Conservation (phyloP, 1,140 invertebrate species). For the Heterodera schachtii region DNA sequence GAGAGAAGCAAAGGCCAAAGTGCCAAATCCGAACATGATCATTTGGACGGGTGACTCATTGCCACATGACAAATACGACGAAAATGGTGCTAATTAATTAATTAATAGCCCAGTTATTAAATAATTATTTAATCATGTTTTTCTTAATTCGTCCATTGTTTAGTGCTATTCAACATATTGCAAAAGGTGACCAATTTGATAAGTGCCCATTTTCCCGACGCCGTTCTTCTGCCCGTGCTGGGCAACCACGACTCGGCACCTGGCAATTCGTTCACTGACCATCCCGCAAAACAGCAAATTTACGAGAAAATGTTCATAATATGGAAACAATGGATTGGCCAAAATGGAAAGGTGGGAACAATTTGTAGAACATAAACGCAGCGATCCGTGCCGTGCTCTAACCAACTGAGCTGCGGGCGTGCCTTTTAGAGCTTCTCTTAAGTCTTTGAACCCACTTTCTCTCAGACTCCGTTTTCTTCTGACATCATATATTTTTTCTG, state of each 20-base stretch:
- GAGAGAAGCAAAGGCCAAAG: slow-evolving; percentile 29
- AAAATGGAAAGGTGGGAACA: slow-evolving; percentile 36
- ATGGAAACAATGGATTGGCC: slow-evolving; percentile 56
- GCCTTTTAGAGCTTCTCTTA: too few species aligned
- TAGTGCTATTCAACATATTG: slow-evolving; percentile 54
- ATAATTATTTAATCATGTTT: too few species aligned
- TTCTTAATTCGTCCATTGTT: slow-evolving; percentile 3
- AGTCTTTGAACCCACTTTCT: too few species aligned
- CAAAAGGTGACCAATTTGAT: slow-evolving; percentile 36
- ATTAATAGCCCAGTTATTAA: background rate
- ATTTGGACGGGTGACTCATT: slow-evolving; percentile 63
- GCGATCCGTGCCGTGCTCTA: too few species aligned
- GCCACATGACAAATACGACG: slow-evolving; percentile 53
- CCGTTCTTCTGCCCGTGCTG: slow-evolving; percentile 51
- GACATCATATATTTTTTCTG: too few species aligned
- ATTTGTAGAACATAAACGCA: background rate
- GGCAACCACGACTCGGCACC: slow-evolving; percentile 61
- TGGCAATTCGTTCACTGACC: slow-evolving; percentile 52
- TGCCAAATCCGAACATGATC: slow-evolving; percentile 54
- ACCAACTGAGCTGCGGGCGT: too few species aligned
- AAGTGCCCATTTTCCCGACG: slow-evolving; percentile 37
- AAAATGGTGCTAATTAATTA: slow-evolving; percentile 41
- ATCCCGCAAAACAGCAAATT: slow-evolving; percentile 33
- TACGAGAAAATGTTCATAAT: slow-evolving; percentile 48
- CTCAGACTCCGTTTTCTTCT: too few species aligned